Evolutionary conservation across 2,113 vertebrate species (phyloP), one percentile per base, ranked within the genome.

Genomic region (Vulpes lagopus): DNA sequence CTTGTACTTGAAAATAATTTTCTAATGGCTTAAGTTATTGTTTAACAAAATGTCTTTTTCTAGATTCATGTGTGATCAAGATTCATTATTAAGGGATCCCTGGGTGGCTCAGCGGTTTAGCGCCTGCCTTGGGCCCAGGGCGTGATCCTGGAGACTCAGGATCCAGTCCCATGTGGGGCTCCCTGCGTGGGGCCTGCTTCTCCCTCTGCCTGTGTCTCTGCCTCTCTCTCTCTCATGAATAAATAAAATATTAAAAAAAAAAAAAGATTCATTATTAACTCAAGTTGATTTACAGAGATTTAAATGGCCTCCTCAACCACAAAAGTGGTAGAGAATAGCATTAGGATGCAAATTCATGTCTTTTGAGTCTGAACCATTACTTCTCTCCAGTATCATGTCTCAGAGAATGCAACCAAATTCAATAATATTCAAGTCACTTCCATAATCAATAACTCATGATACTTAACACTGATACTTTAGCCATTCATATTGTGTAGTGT

Each of bases 1-100:
- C 3, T 82, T 86, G 25, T 30, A 78, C 59, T 91, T 92, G 49
- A 86, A 94, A 85, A 86, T 73, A 1, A 81, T 71, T 85, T 96
- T 62, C 53, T 82, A 91, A n/a, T 25, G 1, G 15, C 55, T 38
- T 22, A 51, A 51, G 15, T 38, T 78, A 76, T 87, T 92, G 0
- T 89, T 59, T 32, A 4, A 49, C 79, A 89, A 87, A 84, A 57
- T 27, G 27, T 0, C 8, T 64, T 51, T 62, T 1, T 2, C 16
- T 51, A 59, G 73, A 25, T 57, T 89, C 43, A 59, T 81, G n/a
- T 10, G 8, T 92, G 57, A 91, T 57, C 20, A 6, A 57, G 25
- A 88, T 15, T 67, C 59, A 23, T 32, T 64, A 55, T 55, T 85
- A 78, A 30, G n/a, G n/a, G n/a, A n/a, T n/a, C n/a, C n/a, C n/a